phyloP scores from a whole-genome alignment of 1,140 invertebrate genomes.

The Leptinotarsa undecemlineata region DNA sequence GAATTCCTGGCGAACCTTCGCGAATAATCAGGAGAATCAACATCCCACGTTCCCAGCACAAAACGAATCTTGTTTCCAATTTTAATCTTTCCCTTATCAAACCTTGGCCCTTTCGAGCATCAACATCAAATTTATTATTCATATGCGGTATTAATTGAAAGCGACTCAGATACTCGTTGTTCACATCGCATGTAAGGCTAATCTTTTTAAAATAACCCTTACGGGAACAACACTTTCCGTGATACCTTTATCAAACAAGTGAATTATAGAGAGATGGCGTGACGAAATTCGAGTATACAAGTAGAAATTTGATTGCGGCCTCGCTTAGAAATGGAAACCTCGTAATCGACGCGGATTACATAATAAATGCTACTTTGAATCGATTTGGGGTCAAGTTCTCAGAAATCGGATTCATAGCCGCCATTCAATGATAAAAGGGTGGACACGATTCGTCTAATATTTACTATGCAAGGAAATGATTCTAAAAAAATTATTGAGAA shows the following conservation, averaged over 20 bases:
- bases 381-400: too few relatives aligned
- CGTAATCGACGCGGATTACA: too few relatives aligned
- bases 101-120: background rate
- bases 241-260: background rate
- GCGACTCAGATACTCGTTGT: background rate
- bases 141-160: background rate
- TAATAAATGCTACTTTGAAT: too few relatives aligned
- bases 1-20: too few relatives aligned
- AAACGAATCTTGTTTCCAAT: background rate
- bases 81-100: background rate
- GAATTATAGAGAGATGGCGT: background rate
- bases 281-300: background rate
- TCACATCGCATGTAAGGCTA: background rate
- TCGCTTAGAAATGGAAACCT: background rate
- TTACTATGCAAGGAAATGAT: too few relatives aligned
- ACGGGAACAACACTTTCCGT: conserved; percentile 5
- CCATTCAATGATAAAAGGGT: too few relatives aligned
- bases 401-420: too few relatives aligned
- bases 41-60: background rate
- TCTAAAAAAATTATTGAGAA: too few relatives aligned
- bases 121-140: background rate
- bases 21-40: too few relatives aligned
- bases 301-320: background rate
- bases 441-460: too few relatives aligned
- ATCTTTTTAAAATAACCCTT: conserved; percentile 3